Percentiles rank a stretch among this genome's conserved stretches.
Conservation (phyloP, 2,888 invertebrate species). For the Glaucopsyche alexis region DNA sequence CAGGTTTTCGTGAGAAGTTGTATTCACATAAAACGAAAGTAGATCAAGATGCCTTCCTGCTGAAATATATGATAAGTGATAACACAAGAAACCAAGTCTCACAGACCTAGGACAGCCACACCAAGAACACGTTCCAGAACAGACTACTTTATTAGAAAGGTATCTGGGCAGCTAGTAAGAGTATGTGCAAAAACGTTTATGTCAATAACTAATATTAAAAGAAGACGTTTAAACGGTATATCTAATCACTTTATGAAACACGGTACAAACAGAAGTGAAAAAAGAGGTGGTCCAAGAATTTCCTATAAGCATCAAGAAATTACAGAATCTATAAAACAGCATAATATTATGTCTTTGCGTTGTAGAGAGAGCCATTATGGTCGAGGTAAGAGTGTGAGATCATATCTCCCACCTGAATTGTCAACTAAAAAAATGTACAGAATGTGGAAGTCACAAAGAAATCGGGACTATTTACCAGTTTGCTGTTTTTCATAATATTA, state of each 20-base stretch:
- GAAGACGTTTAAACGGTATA: conserved; percentile 11
- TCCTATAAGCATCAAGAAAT: not conserved
- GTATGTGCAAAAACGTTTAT: conserved; percentile 13
- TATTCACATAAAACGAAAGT: not conserved
- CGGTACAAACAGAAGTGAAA: conserved; percentile 8
- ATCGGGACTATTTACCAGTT: no score
- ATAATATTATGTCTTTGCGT: no score
- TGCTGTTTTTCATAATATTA: no score
- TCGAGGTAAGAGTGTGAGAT: no score
- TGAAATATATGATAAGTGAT: conserved; percentile 13
- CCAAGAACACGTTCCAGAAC: conserved; percentile 11
- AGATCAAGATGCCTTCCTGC: not conserved
- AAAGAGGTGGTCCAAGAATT: conserved; percentile 7
- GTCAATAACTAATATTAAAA: conserved; percentile 18
- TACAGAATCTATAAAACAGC: no score
- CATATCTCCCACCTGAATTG: no score
- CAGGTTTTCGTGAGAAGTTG: conserved; percentile 7
- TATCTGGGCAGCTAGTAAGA: conserved; percentile 13
- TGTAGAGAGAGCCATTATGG: no score
- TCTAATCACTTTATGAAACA: conserved; percentile 18
- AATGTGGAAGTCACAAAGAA: no score
- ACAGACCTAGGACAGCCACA: conserved; percentile 16
- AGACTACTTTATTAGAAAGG: conserved; percentile 18
- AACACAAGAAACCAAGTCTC: conserved; percentile 10
- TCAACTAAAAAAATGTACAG: no score